These are phyloP conservation scores for Ips typographus DNA, from an alignment of 1,140 invertebrate genomes.

Conservation along the genomic window DNA sequence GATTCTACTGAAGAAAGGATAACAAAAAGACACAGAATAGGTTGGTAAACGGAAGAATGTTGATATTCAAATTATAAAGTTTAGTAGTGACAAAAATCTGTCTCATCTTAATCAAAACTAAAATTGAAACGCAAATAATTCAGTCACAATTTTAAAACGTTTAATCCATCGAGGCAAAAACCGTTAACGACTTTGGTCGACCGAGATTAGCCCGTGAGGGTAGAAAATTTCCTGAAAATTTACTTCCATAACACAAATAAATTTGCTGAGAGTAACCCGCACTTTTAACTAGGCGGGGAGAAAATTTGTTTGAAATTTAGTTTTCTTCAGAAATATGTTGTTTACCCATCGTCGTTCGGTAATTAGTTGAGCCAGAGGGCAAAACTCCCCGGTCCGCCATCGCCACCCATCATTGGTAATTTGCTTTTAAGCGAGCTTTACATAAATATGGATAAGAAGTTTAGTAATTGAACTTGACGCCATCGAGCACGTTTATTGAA, in stretches of 20 bases:
- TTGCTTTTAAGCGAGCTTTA: slow-evolving; percentile 33
- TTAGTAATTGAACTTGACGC: slow-evolving; percentile 12
- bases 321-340: slow-evolving; percentile 37
- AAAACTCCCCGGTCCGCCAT: slow-evolving; percentile 23
- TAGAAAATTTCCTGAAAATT: slow-evolving; percentile 27
- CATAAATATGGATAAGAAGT: slow-evolving; percentile 40
- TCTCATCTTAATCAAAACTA: too few species aligned
- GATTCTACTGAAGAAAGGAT: too few species aligned
- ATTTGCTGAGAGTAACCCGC: slow-evolving; percentile 31
- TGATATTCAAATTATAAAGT: too few species aligned
- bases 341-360: slow-evolving; percentile 35
- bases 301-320: slow-evolving; percentile 39
- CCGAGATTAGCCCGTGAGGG: slow-evolving; percentile 7
- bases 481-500: too few species aligned
- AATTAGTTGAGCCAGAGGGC: slow-evolving; percentile 35
- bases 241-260: slow-evolving; percentile 38
- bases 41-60: too few species aligned
- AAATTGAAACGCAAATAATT: too few species aligned
- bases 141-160: too few species aligned
- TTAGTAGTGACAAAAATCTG: too few species aligned
- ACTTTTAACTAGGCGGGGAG: slow-evolving; percentile 37
- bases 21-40: too few species aligned
- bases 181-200: slow-evolving; percentile 14
- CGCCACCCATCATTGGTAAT: slow-evolving; percentile 34
- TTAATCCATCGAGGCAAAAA: neutral